phyloP scores from a whole-genome alignment of 2,888 invertebrate genomes.

The Asteroscopus sphinx region DNA sequence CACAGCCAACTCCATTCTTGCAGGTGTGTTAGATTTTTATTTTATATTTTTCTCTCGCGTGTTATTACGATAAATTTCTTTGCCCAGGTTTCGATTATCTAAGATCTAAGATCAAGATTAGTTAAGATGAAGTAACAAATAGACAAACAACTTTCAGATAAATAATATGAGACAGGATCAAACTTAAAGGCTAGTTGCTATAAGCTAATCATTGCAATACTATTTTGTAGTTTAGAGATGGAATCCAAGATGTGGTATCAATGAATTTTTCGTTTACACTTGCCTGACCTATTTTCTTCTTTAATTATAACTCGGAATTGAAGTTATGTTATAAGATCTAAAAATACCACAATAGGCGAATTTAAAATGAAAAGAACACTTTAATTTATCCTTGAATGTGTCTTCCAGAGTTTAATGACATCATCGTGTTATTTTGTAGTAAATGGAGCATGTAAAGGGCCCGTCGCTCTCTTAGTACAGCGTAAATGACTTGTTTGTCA shows the following conservation, averaged over 20 bases:
- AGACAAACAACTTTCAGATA: no score
- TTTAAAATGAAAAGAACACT: no score
- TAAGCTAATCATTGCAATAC: no score
- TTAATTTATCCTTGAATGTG: background rate
- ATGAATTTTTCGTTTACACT: background rate
- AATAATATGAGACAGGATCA: no score
- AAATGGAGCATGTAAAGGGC: background rate
- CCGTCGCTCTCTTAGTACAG: background rate
- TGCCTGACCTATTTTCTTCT: background rate
- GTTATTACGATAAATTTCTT: no score
- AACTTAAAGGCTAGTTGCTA: no score
- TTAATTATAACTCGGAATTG: background rate
- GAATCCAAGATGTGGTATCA: no score
- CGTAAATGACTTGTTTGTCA: slow-evolving; percentile 13
- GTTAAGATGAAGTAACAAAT: no score
- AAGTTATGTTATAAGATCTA: slow-evolving; percentile 4
- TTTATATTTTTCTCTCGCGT: no score
- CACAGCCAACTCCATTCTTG: slow-evolving; percentile 82
- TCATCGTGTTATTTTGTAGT: background rate
- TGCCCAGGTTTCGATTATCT: no score
- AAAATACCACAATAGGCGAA: background rate
- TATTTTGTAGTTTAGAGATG: no score
- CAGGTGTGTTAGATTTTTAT: slow-evolving; percentile 68
- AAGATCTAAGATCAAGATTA: no score
- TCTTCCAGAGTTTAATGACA: background rate